Evolutionary conservation across 2,113 vertebrate genomes (phyloP).

Genomic region (Vulpes lagopus): DNA sequence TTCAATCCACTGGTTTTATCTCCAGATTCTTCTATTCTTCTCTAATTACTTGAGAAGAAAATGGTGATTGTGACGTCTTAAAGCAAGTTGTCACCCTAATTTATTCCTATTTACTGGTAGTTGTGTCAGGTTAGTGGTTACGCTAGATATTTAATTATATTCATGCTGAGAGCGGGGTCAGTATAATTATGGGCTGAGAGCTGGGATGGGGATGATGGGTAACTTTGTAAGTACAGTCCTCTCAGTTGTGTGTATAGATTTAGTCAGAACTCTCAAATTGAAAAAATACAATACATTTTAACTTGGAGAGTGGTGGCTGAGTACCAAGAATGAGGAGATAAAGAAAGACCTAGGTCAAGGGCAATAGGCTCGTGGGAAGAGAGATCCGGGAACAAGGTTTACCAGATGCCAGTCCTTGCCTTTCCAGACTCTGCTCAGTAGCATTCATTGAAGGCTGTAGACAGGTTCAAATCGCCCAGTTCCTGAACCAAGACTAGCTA

Average conservation of each 20-base stretch:
- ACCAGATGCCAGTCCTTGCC: background rate
- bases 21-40: slow-evolving; percentile 20
- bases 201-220: background rate
- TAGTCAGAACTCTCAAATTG: background rate
- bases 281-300: slow-evolving; percentile 10
- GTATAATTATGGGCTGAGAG: slow-evolving; percentile 8
- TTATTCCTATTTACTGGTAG: slow-evolving; percentile 37
- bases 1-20: background rate
- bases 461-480: background rate
- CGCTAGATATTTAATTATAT: background rate
- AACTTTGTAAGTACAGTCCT: background rate
- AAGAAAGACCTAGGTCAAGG: background rate
- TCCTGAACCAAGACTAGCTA: background rate
- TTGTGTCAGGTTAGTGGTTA: background rate
- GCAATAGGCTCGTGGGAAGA: background rate
- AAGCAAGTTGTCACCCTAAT: background rate
- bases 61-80: background rate
- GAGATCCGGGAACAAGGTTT: background rate
- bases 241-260: background rate
- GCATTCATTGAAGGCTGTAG: background rate
- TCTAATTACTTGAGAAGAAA: slow-evolving; percentile 41
- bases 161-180: background rate
- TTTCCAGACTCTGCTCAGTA: background rate
- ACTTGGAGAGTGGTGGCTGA: background rate
- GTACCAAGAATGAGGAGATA: background rate